Evolutionary conservation across 1,140 invertebrate genomes (phyloP), one percentile per base, ranked within the genome.

Genomic region (Apocrypta bakeri): DNA sequence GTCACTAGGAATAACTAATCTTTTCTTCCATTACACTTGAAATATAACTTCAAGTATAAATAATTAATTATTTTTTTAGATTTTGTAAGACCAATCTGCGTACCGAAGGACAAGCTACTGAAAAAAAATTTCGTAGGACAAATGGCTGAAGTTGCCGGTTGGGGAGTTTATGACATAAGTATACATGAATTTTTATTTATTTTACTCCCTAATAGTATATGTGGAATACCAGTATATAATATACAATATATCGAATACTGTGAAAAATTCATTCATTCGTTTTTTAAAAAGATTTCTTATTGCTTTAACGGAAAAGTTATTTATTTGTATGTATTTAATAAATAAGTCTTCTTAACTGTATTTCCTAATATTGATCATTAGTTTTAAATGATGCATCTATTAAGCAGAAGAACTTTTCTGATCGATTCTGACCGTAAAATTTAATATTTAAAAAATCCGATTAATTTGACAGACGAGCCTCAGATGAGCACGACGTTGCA

Each of bases 41-140:
- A 25, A 14, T 56, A 9, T 27, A 42, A 40, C 48, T 9, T 33
- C 25, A 74, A 3, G 31, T 77, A 76, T 42, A 29, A 37, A 37
- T 37, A n/a, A n/a, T n/a, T 25, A 56, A 63, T 14, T 71, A 25
- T 90, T 80, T 72, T 68, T 85, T 48, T 85, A 93, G 90, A 76
- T 29, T 94, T 90, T 76, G 91, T 95, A 4, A 87, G 90, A 71
- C 94, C 94, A 4, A 94, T 95, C 79, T 95, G 94, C 79, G 85
- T 95, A 83, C 89, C 93, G 63, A 87, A 88, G 37, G 91, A 87
- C 42, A 83, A 82, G 66, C 85, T 89, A 31, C 63, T 88, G 75
- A 85, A 69, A 27, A 88, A 89, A 72, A 86, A 88, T 81, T 89
- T 92, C 6, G 83, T 91, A 4, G 92, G 91, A 2, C 84, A 90